Percentiles rank a stretch among this genome's conserved stretches.
Evolutionary conservation across 2,888 invertebrate genomes (phyloP).

Genomic region (Drosophila nr. perissopoda): DNA sequence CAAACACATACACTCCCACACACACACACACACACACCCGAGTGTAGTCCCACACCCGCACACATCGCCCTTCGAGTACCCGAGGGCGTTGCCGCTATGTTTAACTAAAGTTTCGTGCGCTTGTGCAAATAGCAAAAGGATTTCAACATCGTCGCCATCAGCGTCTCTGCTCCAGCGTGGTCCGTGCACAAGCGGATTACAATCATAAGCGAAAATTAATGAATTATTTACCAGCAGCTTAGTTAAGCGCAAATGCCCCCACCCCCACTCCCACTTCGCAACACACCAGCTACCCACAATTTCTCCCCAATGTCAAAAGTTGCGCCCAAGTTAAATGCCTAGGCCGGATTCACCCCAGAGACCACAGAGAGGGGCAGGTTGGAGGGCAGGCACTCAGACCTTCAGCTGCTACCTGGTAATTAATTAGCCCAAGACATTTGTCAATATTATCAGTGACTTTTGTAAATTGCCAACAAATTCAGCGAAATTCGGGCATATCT

Average conservation of each 20-base stretch:
- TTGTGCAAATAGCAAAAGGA: conserved; percentile 75
- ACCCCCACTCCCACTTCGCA: neutral
- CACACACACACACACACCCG: neutral
- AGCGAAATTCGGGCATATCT: conserved; percentile 18
- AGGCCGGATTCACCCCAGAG: conserved; percentile 20
- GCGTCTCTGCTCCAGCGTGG: conserved; percentile 38
- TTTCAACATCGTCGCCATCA: conserved; percentile 52
- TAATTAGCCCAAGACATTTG: conserved; percentile 68
- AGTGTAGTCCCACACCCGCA: neutral
- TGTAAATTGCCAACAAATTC: conserved; percentile 48
- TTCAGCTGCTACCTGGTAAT: conserved; percentile 65
- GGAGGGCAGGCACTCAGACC: neutral
- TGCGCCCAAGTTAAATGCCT: conserved; percentile 54
- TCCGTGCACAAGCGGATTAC: conserved; percentile 74
- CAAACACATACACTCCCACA: conserved; percentile 5
- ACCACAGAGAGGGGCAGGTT: neutral
- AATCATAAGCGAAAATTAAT: conserved; percentile 82
- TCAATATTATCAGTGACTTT: conserved; percentile 65
- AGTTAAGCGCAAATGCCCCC: conserved; percentile 57
- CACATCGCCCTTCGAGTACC: conserved; percentile 34
- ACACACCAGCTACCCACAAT: conserved; percentile 18
- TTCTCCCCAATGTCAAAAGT: conserved; percentile 54
- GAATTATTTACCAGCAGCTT: conserved; percentile 82
- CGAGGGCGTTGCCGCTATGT: conserved; percentile 64
- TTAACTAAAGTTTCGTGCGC: conserved; percentile 73